phyloP scores from a whole-genome alignment of 2,888 invertebrate species.

The Gnatocerus cornutus region DNA sequence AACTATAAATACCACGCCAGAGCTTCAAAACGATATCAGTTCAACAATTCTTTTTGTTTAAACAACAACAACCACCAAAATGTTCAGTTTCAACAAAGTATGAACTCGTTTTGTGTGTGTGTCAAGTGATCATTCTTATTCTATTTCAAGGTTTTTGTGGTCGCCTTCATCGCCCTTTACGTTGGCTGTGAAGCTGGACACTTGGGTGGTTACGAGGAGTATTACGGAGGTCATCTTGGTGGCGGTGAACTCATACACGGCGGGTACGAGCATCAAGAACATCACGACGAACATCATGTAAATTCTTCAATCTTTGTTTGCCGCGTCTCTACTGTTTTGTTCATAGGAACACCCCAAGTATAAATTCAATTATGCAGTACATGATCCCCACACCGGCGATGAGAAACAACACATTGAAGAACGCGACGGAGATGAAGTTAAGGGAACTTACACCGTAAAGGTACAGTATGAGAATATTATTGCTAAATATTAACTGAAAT shows the following conservation, averaged over 20 bases:
- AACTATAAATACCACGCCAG: conserved; percentile 34
- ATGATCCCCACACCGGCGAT: conserved; percentile 62
- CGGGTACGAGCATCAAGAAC: conserved; percentile 51
- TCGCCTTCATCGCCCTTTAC: conserved; percentile 53
- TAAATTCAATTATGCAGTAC: conserved; percentile 61
- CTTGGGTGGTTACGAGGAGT: conserved; percentile 53
- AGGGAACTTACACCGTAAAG: conserved; percentile 75
- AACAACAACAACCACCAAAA: conserved; percentile 27
- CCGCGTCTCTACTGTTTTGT: not conserved
- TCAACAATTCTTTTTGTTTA: conserved; percentile 13
- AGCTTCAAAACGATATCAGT: conserved; percentile 23
- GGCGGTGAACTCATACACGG: conserved; percentile 47
- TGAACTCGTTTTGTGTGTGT: conserved; percentile 11
- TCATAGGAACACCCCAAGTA: conserved; percentile 60
- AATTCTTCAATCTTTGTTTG: not conserved
- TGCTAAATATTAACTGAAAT: not conserved
- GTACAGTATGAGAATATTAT: not conserved
- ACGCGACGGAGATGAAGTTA: conserved; percentile 77
- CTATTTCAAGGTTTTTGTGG: conserved; percentile 27
- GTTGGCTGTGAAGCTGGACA: conserved; percentile 54
- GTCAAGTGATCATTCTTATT: conserved; percentile 2
- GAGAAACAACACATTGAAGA: conserved; percentile 72
- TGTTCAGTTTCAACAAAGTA: conserved; percentile 44
- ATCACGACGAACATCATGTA: conserved; percentile 48
- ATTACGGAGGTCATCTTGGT: conserved; percentile 50